Evolutionary conservation across 2,797 vertebrate genomes (phyloP), one percentile per base, ranked within the genome.

Genomic region (Epinephelus awoara): DNA sequence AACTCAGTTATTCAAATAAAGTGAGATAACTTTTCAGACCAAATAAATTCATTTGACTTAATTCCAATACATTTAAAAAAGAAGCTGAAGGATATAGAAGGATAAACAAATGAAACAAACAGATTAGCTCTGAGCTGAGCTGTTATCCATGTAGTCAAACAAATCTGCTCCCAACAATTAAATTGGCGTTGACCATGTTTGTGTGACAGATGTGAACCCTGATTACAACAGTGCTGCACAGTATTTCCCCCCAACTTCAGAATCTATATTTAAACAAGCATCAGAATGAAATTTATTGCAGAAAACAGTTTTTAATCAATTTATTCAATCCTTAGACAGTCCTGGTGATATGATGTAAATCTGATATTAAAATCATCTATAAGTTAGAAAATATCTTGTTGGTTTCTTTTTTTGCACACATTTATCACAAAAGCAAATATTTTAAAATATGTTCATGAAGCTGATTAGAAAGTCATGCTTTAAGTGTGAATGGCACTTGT

Each of bases 241-340:
- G 3, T 29, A 23, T 25, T 4, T 6, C 8, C 29, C n/a, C 21
- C 23, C 18, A 27, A 19, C 29, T 62, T 49, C 3, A 55, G 56
- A n/a, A 63, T 58, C 10, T 50, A 2, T 51, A 47, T 25, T 57
- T 55, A 11, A 29, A 11, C 6, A 44, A 65, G 29, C 29, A 75
- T 66, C 56, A 75, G 72, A 88, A 79, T 62, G 3, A 73, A 2
- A 6, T 44, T 76, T 52, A 73, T 71, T 85, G 59, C 21, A 89
- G 52, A 47, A 74, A 49, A 55, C 0, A n/a, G 17, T 6, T 72
- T 79, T 79, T 80, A 56, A 65, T 88, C 67, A 57, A 77, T 46
- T 54, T 75, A 85, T 89, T 80, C 79, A 82, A 9, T 13, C 19
- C 11, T 42, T 64, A 27, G 3, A 65, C 18, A 47, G 17, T 65